These are phyloP conservation scores for Achroia grisella DNA, from an alignment of 1,140 invertebrate species.

Conservation along the genomic window DNA sequence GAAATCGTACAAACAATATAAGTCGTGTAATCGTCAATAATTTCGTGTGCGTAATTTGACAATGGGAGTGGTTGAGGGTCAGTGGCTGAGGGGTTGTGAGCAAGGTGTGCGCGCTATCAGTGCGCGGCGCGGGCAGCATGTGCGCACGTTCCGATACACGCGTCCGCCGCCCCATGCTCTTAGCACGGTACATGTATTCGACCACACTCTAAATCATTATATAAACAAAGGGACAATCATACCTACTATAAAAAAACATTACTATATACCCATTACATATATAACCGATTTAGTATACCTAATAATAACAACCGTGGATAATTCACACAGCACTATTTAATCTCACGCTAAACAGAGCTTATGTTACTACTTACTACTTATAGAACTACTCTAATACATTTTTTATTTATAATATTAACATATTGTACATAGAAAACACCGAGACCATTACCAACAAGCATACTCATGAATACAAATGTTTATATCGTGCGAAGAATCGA, in stretches of 20 bases:
- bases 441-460: too few relatives aligned
- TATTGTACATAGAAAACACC: too few relatives aligned
- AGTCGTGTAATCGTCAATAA: neutral
- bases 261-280: slow-evolving; percentile 1
- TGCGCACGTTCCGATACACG: slow-evolving; percentile 63
- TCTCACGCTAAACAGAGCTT: too few relatives aligned
- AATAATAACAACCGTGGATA: too few relatives aligned
- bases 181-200: neutral
- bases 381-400: too few relatives aligned
- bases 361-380: too few relatives aligned
- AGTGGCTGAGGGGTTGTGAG: slow-evolving; percentile 42
- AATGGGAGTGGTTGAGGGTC: slow-evolving; percentile 49
- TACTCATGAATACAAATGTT: too few relatives aligned
- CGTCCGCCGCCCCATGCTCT: slow-evolving; percentile 33
- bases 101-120: slow-evolving; percentile 66
- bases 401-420: too few relatives aligned
- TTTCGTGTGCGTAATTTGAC: slow-evolving; percentile 23
- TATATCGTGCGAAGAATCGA: too few relatives aligned
- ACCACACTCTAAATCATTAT: slow-evolving; percentile 31
- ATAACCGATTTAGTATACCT: slow-evolving; percentile 10
- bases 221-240: slow-evolving; percentile 31
- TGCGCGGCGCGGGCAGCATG: slow-evolving; percentile 40
- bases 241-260: neutral
- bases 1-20: too few relatives aligned
- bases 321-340: too few relatives aligned